These are phyloP conservation scores for Aplochiton taeniatus DNA, from an alignment of 2,797 vertebrate genomes.

Conservation along the genomic window DNA sequence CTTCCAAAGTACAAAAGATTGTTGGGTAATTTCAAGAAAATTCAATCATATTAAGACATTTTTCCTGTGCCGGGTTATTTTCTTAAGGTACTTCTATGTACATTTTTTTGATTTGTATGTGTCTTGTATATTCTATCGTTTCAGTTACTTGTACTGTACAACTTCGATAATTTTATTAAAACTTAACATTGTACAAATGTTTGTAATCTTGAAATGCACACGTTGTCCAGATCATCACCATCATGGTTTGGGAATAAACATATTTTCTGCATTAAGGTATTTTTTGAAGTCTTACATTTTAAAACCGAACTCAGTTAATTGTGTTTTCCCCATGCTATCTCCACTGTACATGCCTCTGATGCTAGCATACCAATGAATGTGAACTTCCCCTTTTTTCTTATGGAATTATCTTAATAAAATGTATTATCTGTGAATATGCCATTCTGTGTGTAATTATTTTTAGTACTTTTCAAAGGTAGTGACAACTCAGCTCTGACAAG, in stretches of 20 bases:
- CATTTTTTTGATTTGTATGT: constrained; percentile 48
- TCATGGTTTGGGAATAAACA: constrained; percentile 40
- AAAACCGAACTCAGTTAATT: not conserved
- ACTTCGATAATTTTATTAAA: constrained; percentile 54
- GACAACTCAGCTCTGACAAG: constrained; percentile 11
- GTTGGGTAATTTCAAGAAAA: constrained; percentile 31
- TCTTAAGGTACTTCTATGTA: constrained; percentile 18
- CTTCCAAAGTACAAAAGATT: constrained; percentile 30
- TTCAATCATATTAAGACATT: constrained; percentile 26
- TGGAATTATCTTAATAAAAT: constrained; percentile 71
- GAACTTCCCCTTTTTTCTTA: constrained; percentile 63
- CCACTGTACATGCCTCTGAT: constrained; percentile 59
- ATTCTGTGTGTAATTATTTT: constrained; percentile 29
- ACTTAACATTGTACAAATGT: constrained; percentile 66
- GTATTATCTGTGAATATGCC: constrained; percentile 58
- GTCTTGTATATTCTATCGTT: constrained; percentile 60
- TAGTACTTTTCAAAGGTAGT: constrained; percentile 25
- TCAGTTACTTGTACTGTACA: constrained; percentile 50
- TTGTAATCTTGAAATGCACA: constrained; percentile 64
- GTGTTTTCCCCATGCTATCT: not conserved
- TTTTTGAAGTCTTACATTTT: constrained; percentile 28
- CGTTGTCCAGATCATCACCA: constrained; percentile 54
- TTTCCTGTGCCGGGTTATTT: not conserved
- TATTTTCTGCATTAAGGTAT: constrained; percentile 26
- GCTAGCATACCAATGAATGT: constrained; percentile 80